Base-by-base conservation (phyloP, 1,140 invertebrate species). In the Sycophaga agraensis region DNA sequence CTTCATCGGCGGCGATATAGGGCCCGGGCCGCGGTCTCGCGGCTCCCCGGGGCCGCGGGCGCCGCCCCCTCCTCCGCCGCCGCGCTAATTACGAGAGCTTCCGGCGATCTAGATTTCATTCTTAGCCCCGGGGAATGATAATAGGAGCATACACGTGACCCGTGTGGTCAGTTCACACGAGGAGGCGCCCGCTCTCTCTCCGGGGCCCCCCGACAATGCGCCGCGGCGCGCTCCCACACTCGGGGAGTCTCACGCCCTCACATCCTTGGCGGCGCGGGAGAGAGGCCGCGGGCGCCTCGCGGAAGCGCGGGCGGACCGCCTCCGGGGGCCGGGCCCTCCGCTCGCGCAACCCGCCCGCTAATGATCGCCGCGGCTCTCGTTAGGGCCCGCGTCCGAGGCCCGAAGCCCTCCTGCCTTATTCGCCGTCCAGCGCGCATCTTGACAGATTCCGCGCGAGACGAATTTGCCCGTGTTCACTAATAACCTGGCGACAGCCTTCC, bases 41-140 rank as follows among this genome's bases (percentile, higher is more conserved):
- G 42, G 42, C n/a, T n/a, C n/a, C n/a, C n/a, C n/a, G n/a, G n/a
- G n/a, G n/a, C n/a, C n/a, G n/a, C n/a, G n/a, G n/a, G n/a, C n/a
- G n/a, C n/a, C n/a, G n/a, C n/a, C n/a, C n/a, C n/a, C n/a, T n/a
- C n/a, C n/a, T n/a, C n/a, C n/a, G n/a, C n/a, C n/a, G 28, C 73
- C 71, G 77, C 77, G 79, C 79, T 81, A 80, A 81, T 80, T 81
- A 81, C 75, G 75, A 76, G 73, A 67, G 73, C 79, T 81, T 81
- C 79, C 78, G 78, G 77, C 79, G 79, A 81, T 81, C 79, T 81
- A 81, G 79, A 81, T 81, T 80, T 81, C 79, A 80, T 81, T 81
- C 78, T 80, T 79, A 76, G 48, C 24, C 37, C 67, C 69, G 75
- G 77, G 73, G 78, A 78, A 81, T 79, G 79, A 80, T 81, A 80